Percentiles rank a stretch among this genome's conserved stretches.
These are phyloP conservation scores for Bufo gargarizans DNA, from an alignment of 2,113 vertebrate genomes.

Conservation along the genomic window DNA sequence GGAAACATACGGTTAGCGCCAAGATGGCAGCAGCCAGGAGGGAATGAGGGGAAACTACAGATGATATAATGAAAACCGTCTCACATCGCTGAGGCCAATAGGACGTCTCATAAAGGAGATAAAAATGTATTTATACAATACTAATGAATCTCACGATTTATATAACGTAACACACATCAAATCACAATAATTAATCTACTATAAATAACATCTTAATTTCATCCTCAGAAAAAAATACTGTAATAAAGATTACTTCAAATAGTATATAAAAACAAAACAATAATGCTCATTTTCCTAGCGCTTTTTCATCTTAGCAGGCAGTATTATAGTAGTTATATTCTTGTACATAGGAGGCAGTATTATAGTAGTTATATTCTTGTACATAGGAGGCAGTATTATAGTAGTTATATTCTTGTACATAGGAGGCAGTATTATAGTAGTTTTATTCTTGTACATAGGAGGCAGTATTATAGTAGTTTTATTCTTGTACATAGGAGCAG, in stretches of 20 bases:
- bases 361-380: conserved; percentile 21
- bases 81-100: too few relatives aligned
- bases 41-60: not conserved
- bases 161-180: too few relatives aligned
- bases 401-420: not conserved
- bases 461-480: conserved; percentile 2
- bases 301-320: not conserved
- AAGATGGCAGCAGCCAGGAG: not conserved
- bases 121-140: not conserved
- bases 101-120: too few relatives aligned
- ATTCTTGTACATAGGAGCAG: not conserved
- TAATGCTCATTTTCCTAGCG: too few relatives aligned
- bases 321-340: conserved; percentile 13
- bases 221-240: too few relatives aligned
- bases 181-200: too few relatives aligned
- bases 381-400: not conserved
- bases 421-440: not conserved
- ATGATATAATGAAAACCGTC: not conserved
- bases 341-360: not conserved
- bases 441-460: not conserved
- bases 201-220: too few relatives aligned
- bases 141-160: not conserved
- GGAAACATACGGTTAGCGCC: conserved; percentile 6
- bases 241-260: too few relatives aligned
- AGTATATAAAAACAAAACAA: too few relatives aligned